Percentiles rank a stretch among this genome's conserved stretches.
These are phyloP conservation scores for Botia almorhae DNA, from an alignment of 2,797 vertebrate species.

Conservation along the genomic window DNA sequence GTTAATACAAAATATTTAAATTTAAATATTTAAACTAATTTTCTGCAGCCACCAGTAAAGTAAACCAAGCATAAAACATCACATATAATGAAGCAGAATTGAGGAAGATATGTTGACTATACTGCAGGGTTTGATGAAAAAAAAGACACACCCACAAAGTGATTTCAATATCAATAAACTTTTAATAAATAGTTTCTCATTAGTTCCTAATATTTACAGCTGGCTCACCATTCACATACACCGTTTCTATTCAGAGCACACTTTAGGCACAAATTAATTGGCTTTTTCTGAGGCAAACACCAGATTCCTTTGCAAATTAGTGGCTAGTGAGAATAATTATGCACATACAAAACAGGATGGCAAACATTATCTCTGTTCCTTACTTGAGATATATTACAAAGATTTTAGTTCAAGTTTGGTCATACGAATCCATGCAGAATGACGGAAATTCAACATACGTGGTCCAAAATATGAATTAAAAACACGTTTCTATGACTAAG, in stretches of 20 bases:
- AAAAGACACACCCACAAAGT: slow-evolving; percentile 3
- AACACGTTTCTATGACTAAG: background rate
- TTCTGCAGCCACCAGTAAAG: too few relatives aligned
- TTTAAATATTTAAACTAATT: too few relatives aligned
- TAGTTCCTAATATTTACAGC: slow-evolving; percentile 85
- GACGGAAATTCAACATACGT: slow-evolving; percentile 8
- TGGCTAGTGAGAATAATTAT: slow-evolving; percentile 66
- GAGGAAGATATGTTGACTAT: too few relatives aligned
- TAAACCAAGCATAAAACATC: too few relatives aligned
- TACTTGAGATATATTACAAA: background rate
- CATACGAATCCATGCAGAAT: slow-evolving; percentile 49
- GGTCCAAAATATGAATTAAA: slow-evolving; percentile 35
- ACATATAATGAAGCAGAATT: background rate
- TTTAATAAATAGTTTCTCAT: slow-evolving; percentile 88
- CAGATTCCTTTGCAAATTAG: slow-evolving; percentile 75
- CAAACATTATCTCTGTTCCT: background rate
- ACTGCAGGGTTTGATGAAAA: background rate
- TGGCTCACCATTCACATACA: slow-evolving; percentile 76
- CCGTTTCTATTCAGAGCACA: slow-evolving; percentile 72
- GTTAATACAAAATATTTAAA: too few relatives aligned
- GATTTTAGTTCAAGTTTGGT: slow-evolving; percentile 20
- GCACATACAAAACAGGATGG: slow-evolving; percentile 20
- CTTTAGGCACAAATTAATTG: slow-evolving; percentile 81
- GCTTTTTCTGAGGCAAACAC: slow-evolving; percentile 74
- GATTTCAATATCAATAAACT: slow-evolving; percentile 74